These are phyloP conservation scores for Anas flavirostris DNA, from an alignment of 2,797 vertebrate genomes.

Conservation along the genomic window DNA sequence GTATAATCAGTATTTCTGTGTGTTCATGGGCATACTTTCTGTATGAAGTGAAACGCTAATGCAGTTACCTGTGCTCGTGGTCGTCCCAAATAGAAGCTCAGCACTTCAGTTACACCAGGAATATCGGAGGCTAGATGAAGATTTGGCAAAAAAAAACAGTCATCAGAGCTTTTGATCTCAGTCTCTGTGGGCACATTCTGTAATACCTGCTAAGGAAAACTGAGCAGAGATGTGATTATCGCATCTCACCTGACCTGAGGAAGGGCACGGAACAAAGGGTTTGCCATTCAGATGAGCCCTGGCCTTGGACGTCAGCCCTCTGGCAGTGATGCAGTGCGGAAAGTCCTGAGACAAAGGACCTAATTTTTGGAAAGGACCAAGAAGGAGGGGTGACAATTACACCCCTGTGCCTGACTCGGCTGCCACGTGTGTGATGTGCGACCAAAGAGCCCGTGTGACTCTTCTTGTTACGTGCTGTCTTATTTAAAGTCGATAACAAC, in stretches of 20 bases:
- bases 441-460: background rate
- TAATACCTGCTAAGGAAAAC: background rate
- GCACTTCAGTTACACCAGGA: background rate
- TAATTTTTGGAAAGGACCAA: background rate
- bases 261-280: constrained; percentile 10
- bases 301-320: background rate
- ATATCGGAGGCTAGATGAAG: background rate
- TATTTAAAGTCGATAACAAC: background rate
- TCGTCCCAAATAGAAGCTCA: background rate
- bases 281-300: background rate
- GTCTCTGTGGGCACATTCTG: background rate
- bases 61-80: background rate
- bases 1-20: background rate
- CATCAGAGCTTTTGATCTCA: background rate
- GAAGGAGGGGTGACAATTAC: background rate
- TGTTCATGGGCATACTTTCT: background rate
- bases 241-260: background rate
- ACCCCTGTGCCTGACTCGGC: accelerated
- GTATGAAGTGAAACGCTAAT: background rate
- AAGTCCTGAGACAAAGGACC: background rate
- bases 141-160: background rate
- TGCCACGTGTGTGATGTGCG: background rate
- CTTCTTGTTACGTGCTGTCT: background rate
- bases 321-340: background rate
- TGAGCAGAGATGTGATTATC: background rate